Percentiles rank a stretch among this genome's conserved stretches.
Conservation (phyloP, 2,888 invertebrate species). For the Smittia sp. region DNA sequence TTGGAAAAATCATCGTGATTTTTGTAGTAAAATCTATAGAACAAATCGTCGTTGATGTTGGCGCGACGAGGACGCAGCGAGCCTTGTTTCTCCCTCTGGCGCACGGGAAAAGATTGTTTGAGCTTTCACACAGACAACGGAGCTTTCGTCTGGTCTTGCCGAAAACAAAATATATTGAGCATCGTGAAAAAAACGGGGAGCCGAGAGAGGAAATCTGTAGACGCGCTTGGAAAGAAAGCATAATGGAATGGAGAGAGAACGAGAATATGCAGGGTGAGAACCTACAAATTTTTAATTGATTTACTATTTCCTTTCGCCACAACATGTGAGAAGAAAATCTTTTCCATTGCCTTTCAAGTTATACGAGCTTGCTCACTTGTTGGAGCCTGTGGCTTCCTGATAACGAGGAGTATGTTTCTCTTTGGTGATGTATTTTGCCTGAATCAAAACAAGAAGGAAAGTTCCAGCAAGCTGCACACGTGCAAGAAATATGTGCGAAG, state of each 20-base stretch:
- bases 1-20: slow-evolving; percentile 39
- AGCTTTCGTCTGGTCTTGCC: slow-evolving; percentile 1
- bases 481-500: too few species aligned
- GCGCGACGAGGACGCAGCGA: neutral
- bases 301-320: too few species aligned
- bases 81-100: neutral
- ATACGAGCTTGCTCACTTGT: too few species aligned
- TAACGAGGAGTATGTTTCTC: too few species aligned
- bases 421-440: too few species aligned
- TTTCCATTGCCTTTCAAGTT: too few species aligned
- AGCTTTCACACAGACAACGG: neutral
- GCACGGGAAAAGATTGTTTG: too few species aligned
- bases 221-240: neutral
- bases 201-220: slow-evolving; percentile 2
- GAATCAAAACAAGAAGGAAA: too few species aligned
- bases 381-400: too few species aligned
- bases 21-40: slow-evolving; percentile 29
- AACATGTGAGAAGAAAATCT: too few species aligned
- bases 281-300: too few species aligned
- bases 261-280: neutral
- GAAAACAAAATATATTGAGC: slow-evolving; percentile 7
- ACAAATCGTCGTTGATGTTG: neutral
- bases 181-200: neutral
- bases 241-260: neutral
- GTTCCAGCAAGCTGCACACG: too few species aligned